Conservation (phyloP, 1,140 invertebrate species). For the Pentalonia nigronervosa region DNA sequence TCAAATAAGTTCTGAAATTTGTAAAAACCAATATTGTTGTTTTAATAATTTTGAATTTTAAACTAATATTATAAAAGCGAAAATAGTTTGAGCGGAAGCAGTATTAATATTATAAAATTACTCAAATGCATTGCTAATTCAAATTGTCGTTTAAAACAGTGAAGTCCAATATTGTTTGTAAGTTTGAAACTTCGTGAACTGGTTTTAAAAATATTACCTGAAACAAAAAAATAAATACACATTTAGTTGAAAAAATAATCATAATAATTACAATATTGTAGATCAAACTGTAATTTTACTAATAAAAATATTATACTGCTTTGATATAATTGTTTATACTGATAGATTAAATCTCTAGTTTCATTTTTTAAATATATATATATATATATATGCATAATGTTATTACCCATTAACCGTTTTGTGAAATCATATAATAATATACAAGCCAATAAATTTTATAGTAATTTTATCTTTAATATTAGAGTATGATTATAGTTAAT, state of each 20-base stretch:
- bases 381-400: too few relatives aligned
- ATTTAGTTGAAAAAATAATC: neutral
- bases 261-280: neutral
- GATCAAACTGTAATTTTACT: neutral
- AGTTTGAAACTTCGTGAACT: neutral
- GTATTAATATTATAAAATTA: neutral
- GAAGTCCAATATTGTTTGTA: neutral
- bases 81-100: neutral
- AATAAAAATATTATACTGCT: neutral
- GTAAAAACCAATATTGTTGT: neutral
- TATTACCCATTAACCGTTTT: too few relatives aligned
- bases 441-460: too few relatives aligned
- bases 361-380: too few relatives aligned
- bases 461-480: too few relatives aligned
- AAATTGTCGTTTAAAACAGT: neutral
- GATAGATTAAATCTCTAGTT: too few relatives aligned
- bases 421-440: too few relatives aligned
- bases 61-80: neutral
- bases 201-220: neutral
- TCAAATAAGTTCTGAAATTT: neutral
- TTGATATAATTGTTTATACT: too few relatives aligned
- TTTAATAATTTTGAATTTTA: neutral
- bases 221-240: neutral
- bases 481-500: too few relatives aligned
- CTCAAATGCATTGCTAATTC: neutral